A percentile compares a stretch with the other conserved stretches of the same genome.
These are phyloP conservation scores for Tortricodes alternella DNA, from an alignment of 2,888 invertebrate genomes.

Conservation along the genomic window DNA sequence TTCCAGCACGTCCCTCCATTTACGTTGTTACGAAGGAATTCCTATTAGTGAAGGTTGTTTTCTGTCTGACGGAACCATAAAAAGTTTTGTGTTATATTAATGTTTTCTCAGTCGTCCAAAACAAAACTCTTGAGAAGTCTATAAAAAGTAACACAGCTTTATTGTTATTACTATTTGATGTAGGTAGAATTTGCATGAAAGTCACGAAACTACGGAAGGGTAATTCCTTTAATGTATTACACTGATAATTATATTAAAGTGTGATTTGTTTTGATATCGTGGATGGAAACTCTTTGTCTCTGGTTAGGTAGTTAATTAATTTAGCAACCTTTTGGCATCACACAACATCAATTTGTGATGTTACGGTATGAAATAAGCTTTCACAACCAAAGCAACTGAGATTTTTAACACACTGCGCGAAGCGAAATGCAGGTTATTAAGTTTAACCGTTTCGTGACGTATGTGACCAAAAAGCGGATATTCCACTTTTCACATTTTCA, in stretches of 20 bases:
- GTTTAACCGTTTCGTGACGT: too few species aligned
- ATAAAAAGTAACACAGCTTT: conserved; percentile 62
- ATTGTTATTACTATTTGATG: conserved; percentile 54
- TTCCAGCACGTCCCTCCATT: conserved; percentile 76
- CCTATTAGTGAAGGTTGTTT: conserved; percentile 75
- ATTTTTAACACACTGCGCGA: too few species aligned
- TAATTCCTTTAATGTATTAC: background rate
- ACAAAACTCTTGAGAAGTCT: conserved; percentile 61
- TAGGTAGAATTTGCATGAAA: conserved; percentile 38
- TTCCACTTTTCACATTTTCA: too few species aligned
- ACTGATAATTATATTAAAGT: background rate
- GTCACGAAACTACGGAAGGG: background rate
- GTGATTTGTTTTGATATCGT: background rate
- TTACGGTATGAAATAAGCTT: too few species aligned
- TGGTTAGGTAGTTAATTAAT: too few species aligned
- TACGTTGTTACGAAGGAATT: conserved; percentile 75
- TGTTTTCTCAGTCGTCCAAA: conserved; percentile 61
- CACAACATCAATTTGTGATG: too few species aligned
- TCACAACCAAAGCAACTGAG: too few species aligned
- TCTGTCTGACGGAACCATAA: conserved; percentile 71
- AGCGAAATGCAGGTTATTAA: too few species aligned
- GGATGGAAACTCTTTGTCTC: too few species aligned
- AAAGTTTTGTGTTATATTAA: conserved; percentile 71
- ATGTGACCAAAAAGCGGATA: too few species aligned
- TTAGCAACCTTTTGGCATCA: too few species aligned